Conservation (phyloP, 2,113 vertebrate species). For the Toxotes chatareus region DNA sequence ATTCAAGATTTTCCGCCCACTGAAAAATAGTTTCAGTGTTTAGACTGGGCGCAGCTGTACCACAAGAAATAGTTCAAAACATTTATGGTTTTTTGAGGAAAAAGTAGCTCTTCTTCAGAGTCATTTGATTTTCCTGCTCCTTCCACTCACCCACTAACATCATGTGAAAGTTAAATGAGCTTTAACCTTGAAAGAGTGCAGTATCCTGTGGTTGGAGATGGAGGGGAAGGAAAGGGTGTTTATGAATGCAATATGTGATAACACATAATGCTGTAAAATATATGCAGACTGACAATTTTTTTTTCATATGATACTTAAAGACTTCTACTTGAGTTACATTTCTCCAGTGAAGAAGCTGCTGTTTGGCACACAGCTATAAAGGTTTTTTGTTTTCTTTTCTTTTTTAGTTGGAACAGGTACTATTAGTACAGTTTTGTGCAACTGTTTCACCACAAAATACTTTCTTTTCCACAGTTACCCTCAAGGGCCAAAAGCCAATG, state of each 20-base stretch:
- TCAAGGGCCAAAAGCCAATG: slow-evolving; percentile 24
- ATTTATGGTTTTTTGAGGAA: not conserved
- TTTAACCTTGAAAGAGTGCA: not conserved
- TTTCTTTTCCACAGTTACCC: slow-evolving; percentile 51
- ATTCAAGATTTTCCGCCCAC: slow-evolving; percentile 72
- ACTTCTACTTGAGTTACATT: not conserved
- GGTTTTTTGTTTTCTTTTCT: not conserved
- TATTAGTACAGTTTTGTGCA: not conserved
- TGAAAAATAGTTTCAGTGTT: slow-evolving; percentile 57
- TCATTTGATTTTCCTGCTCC: not conserved
- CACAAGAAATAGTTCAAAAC: slow-evolving; percentile 51
- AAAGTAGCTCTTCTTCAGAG: not conserved
- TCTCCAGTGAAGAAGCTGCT: not conserved
- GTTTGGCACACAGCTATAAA: not conserved
- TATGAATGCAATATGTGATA: slow-evolving; percentile 30
- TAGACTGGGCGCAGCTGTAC: slow-evolving; percentile 17
- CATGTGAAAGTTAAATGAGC: not conserved
- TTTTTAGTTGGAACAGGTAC: not conserved
- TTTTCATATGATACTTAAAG: not conserved
- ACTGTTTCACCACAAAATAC: not conserved
- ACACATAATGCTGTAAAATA: not conserved
- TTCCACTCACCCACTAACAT: not conserved
- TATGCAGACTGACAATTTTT: not conserved
- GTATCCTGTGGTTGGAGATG: slow-evolving; percentile 25
- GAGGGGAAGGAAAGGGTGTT: slow-evolving; percentile 44